These are phyloP conservation scores for Dermatophagoides farinae DNA, from an alignment of 1,140 invertebrate species.

Conservation along the genomic window DNA sequence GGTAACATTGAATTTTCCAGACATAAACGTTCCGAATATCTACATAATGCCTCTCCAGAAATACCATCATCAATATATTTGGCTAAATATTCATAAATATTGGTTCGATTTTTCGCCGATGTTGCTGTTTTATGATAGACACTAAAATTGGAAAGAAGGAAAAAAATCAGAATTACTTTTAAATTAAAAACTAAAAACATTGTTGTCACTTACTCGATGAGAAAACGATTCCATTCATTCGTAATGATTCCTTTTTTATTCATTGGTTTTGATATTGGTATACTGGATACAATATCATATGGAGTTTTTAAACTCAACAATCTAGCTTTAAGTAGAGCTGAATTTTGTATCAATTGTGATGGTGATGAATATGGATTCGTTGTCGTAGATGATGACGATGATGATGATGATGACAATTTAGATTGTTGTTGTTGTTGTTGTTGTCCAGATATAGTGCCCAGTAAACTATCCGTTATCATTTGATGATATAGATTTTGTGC, in stretches of 20 bases:
- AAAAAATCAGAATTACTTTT: neutral
- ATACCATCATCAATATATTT: neutral
- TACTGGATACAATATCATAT: neutral
- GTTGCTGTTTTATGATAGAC: neutral
- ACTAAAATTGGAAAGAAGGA: neutral
- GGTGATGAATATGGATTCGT: too few relatives aligned
- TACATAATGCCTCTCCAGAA: neutral
- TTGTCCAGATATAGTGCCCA: too few relatives aligned
- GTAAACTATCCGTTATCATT: neutral
- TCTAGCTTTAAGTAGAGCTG: neutral
- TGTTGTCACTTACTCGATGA: constrained; percentile 1
- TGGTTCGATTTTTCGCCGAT: neutral
- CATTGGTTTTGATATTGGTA: neutral
- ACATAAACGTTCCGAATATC: neutral
- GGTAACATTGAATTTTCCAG: neutral
- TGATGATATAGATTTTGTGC: neutral
- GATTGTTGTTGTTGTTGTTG: too few relatives aligned
- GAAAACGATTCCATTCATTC: constrained; percentile 5
- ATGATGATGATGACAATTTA: too few relatives aligned
- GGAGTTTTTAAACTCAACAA: neutral
- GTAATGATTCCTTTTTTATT: neutral
- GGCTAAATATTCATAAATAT: neutral
- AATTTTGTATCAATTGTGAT: too few relatives aligned
- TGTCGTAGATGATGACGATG: too few relatives aligned
- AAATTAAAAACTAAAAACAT: neutral